Percentiles rank a stretch among this genome's conserved stretches.
phyloP scores from a whole-genome alignment of 2,113 vertebrate genomes.

The Carassius gibelio region DNA sequence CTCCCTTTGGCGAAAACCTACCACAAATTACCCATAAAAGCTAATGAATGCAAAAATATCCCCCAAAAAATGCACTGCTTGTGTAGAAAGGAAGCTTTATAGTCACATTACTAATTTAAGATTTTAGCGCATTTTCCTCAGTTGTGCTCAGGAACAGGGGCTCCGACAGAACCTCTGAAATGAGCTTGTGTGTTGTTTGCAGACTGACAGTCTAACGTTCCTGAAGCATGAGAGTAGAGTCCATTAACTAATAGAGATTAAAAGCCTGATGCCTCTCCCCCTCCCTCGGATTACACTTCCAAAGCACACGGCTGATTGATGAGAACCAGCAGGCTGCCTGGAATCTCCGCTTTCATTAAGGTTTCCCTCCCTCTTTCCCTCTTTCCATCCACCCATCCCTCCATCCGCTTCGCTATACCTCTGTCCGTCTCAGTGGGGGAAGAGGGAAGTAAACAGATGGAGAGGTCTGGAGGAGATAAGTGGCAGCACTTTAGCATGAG shows the following conservation, averaged over 20 bases:
- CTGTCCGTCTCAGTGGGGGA: slow-evolving; percentile 39
- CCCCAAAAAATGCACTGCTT: slow-evolving; percentile 8
- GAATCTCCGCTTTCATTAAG: slow-evolving; percentile 78
- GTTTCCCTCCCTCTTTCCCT: slow-evolving; percentile 59
- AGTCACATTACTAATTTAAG: slow-evolving; percentile 37
- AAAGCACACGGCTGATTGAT: slow-evolving; percentile 78
- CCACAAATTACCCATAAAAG: slow-evolving; percentile 47
- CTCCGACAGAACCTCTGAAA: background rate
- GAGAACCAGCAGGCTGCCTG: slow-evolving; percentile 75
- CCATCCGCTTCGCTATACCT: slow-evolving; percentile 52
- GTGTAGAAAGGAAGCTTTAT: slow-evolving; percentile 34
- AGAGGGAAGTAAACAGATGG: slow-evolving; percentile 47
- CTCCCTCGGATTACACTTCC: slow-evolving; percentile 69
- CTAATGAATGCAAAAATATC: slow-evolving; percentile 55
- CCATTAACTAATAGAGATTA: slow-evolving; percentile 81
- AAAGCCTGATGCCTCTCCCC: slow-evolving; percentile 70
- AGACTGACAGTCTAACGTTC: slow-evolving; percentile 66
- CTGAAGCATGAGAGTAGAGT: slow-evolving; percentile 66
- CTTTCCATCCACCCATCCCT: slow-evolving; percentile 41
- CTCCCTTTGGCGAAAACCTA: slow-evolving; percentile 39
- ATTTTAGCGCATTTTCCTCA: slow-evolving; percentile 32
- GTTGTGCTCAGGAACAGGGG: background rate
- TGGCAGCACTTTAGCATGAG: slow-evolving; percentile 49
- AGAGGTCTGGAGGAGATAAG: slow-evolving; percentile 51
- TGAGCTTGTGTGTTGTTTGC: slow-evolving; percentile 64